These are phyloP conservation scores for Trachelipus rathkii DNA, from an alignment of 1,140 invertebrate genomes.

Conservation along the genomic window DNA sequence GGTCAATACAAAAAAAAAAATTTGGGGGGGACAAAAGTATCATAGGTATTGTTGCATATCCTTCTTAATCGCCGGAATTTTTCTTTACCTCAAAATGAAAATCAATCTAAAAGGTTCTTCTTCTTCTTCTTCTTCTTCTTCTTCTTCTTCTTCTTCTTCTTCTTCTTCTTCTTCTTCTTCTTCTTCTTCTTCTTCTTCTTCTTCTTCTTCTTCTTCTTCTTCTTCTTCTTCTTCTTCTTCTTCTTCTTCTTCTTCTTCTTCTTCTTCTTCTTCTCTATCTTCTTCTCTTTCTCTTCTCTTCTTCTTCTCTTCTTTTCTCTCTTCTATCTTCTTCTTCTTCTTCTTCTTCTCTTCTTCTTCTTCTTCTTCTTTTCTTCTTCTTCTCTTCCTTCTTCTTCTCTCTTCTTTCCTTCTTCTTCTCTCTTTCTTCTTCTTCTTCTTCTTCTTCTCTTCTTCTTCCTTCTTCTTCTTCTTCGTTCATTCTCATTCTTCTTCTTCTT, in stretches of 20 bases:
- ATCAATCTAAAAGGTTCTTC: too few species aligned
- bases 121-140: too few species aligned
- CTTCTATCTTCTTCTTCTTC: too few species aligned
- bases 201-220: background rate
- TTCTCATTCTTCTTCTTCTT: too few species aligned
- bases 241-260: background rate
- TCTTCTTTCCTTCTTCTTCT: conserved; percentile 10
- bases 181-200: conserved; percentile 3
- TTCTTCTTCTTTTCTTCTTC: too few species aligned
- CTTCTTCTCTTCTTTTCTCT: background rate
- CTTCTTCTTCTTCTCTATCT: too few species aligned
- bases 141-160: background rate
- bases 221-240: background rate
- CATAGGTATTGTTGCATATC: too few species aligned
- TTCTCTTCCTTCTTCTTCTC: conserved; percentile 9
- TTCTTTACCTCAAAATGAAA: background rate
- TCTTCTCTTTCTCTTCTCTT: too few species aligned
- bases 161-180: background rate
- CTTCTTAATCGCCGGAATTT: too few species aligned
- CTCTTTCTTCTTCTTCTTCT: conserved; percentile 9
- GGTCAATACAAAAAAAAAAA: too few species aligned
- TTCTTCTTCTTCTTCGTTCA: background rate
- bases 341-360: conserved; percentile 9
- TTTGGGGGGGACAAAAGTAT: too few species aligned
- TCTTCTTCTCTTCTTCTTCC: conserved; percentile 3